Evolutionary conservation across 2,888 invertebrate genomes (phyloP).

Genomic region (Mesoligia furuncula): DNA sequence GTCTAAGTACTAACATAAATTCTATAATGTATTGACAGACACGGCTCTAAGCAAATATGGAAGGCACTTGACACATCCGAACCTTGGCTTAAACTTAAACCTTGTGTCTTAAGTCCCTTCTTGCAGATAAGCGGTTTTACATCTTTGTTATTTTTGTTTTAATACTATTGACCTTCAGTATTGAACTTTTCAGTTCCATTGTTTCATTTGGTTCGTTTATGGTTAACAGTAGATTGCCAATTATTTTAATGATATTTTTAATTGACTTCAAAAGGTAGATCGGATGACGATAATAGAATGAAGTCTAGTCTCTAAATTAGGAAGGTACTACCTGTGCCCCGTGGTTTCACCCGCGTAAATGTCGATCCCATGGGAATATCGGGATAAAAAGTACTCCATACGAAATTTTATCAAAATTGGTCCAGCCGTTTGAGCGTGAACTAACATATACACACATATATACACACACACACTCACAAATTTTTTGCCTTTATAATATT

Average conservation of each 20-base stretch:
- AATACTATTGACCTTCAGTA: constrained; percentile 33
- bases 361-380: too few species aligned
- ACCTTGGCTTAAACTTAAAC: constrained; percentile 46
- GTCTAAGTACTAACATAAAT: not conserved
- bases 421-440: too few species aligned
- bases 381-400: too few species aligned
- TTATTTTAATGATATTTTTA: not conserved
- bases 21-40: constrained; percentile 8
- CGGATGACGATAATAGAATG: not conserved
- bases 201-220: constrained; percentile 10
- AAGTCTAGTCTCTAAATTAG: not conserved
- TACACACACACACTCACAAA: too few species aligned
- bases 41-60: constrained; percentile 36
- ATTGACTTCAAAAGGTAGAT: not conserved
- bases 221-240: not conserved
- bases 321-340: too few species aligned
- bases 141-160: constrained; percentile 17
- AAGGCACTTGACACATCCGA: constrained; percentile 28
- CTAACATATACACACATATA: too few species aligned
- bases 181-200: constrained; percentile 35
- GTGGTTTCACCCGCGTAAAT: too few species aligned
- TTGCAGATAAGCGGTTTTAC: constrained; percentile 23
- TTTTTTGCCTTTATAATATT: too few species aligned
- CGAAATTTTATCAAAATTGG: too few species aligned
- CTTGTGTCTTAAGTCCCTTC: constrained; percentile 38